Conservation (phyloP, 2,888 invertebrate genomes). For the Holacanthella duospinosa region DNA sequence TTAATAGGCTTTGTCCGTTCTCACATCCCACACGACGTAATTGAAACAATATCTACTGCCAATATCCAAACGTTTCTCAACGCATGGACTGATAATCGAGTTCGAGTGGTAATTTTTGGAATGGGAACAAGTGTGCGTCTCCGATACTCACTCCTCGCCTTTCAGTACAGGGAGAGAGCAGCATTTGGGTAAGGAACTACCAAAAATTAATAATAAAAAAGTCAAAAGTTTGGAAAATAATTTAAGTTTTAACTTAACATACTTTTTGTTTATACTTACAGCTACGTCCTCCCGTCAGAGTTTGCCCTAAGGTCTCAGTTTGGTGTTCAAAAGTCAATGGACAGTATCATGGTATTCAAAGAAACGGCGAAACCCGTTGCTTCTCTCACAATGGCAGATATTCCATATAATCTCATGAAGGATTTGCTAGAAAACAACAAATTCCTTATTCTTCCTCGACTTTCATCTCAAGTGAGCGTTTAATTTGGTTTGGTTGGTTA, state of each 20-base stretch:
- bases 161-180: slow-evolving; percentile 70
- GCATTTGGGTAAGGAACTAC: slow-evolving; percentile 64
- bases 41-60: slow-evolving; percentile 56
- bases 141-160: slow-evolving; percentile 78
- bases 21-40: slow-evolving; percentile 73
- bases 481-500: neutral
- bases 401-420: slow-evolving; percentile 74
- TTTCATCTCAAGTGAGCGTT: slow-evolving; percentile 72
- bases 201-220: neutral
- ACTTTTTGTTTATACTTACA: neutral
- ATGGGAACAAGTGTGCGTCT: slow-evolving; percentile 53
- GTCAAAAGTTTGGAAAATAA: slow-evolving; percentile 4
- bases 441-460: slow-evolving; percentile 71
- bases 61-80: slow-evolving; percentile 67
- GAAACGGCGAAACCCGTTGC: slow-evolving; percentile 72
- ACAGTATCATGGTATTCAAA: slow-evolving; percentile 77
- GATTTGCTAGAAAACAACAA: slow-evolving; percentile 82
- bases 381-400: slow-evolving; percentile 77
- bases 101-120: slow-evolving; percentile 72
- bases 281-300: slow-evolving; percentile 37
- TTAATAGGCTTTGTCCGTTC: slow-evolving; percentile 68
- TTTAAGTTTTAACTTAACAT: neutral
- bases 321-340: slow-evolving; percentile 61
- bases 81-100: slow-evolving; percentile 85
- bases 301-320: slow-evolving; percentile 55